Conservation (phyloP, 35 echinoderm and acorn worm species). For the Lytechinus pictus region DNA sequence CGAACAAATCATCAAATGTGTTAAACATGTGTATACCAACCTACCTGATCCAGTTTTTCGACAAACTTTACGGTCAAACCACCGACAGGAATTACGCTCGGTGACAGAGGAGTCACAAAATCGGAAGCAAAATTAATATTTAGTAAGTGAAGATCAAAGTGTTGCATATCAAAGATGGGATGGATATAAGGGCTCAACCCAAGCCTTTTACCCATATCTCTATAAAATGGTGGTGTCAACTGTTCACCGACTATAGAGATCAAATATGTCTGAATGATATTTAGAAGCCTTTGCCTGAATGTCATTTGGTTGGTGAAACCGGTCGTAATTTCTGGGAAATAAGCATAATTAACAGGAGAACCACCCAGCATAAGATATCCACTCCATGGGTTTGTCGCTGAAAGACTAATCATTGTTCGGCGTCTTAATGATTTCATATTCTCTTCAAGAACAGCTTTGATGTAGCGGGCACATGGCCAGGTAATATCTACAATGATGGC, state of each 20-base stretch:
- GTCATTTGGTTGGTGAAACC: constrained; percentile 16
- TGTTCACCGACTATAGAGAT: background rate
- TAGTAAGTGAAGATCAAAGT: background rate
- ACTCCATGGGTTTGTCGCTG: background rate
- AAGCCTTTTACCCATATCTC: background rate
- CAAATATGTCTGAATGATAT: background rate
- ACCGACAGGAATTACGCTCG: constrained; percentile 12
- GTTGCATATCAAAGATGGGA: background rate
- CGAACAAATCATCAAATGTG: too few species aligned
- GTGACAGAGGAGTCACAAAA: background rate
- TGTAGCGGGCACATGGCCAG: constrained; percentile 24
- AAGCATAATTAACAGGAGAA: constrained; percentile 5
- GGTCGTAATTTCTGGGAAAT: background rate
- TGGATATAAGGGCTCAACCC: background rate
- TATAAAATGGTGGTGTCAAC: background rate
- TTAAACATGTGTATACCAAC: background rate
- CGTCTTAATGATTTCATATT: background rate
- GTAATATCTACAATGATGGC: constrained; percentile 23
- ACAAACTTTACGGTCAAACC: background rate
- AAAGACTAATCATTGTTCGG: background rate
- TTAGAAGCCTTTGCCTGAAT: background rate
- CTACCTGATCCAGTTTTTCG: background rate
- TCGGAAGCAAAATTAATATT: background rate
- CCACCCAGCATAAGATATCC: background rate
- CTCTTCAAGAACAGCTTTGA: background rate